Evolutionary conservation across 2,797 vertebrate genomes (phyloP).

Genomic region (Alca torda): DNA sequence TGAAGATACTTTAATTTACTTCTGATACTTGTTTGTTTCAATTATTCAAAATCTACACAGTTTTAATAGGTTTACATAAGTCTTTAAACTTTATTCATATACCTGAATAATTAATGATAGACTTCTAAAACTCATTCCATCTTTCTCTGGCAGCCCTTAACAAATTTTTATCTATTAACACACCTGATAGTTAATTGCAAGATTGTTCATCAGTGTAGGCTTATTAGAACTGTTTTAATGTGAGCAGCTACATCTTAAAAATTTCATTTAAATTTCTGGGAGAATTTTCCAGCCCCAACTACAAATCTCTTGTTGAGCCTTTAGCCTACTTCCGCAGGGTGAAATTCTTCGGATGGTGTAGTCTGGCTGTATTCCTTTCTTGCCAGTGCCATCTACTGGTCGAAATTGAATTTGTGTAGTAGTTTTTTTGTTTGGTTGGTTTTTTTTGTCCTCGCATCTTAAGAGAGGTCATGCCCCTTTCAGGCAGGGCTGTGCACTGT

Average conservation of each 20-base stretch:
- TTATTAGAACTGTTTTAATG: neutral
- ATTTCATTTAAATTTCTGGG: neutral
- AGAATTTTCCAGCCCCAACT: neutral
- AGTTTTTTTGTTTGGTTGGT: neutral
- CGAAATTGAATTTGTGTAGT: neutral
- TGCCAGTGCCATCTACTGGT: slow-evolving; percentile 64
- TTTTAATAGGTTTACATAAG: neutral
- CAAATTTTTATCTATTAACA: neutral
- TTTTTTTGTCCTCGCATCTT: neutral
- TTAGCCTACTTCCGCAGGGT: neutral
- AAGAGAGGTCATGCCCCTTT: neutral
- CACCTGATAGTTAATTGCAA: neutral
- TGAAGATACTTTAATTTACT: neutral
- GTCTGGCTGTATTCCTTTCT: neutral
- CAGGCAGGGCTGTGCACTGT: neutral
- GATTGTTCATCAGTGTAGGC: neutral
- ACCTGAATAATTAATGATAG: neutral
- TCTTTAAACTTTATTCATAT: neutral
- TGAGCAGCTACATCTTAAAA: neutral
- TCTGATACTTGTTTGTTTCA: neutral
- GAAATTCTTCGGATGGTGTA: neutral
- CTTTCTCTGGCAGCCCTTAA: neutral
- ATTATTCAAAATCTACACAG: neutral
- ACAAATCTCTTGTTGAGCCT: neutral
- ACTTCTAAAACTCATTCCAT: neutral